Percentiles rank a stretch among this genome's conserved stretches.
phyloP scores from a whole-genome alignment of 2,888 invertebrate genomes.

The Formica aserva region DNA sequence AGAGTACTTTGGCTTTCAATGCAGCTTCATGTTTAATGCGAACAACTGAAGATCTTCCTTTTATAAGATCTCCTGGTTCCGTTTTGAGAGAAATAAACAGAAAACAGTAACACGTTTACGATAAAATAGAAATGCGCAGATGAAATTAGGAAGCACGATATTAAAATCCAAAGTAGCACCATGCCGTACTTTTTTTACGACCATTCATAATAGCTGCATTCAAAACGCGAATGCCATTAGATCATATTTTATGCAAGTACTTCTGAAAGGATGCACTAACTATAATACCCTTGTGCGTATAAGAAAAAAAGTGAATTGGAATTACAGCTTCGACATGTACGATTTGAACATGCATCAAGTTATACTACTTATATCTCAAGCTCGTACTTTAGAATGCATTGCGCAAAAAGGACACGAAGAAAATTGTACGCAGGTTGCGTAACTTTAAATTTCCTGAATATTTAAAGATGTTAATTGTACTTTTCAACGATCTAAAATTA shows the following conservation, averaged over 20 bases:
- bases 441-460: neutral
- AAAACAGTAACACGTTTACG: neutral
- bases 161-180: constrained; percentile 9
- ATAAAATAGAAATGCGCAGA: constrained; percentile 8
- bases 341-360: constrained; percentile 53
- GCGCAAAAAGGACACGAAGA: neutral
- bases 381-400: neutral
- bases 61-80: neutral
- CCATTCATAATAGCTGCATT: constrained; percentile 3
- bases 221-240: constrained; percentile 22
- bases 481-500: neutral
- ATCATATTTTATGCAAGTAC: constrained; percentile 32
- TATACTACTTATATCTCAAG: neutral
- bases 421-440: neutral
- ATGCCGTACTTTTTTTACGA: constrained; percentile 5
- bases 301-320: neutral
- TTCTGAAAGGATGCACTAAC: constrained; percentile 4
- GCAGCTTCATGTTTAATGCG: neutral
- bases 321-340: constrained; percentile 27
- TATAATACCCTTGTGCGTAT: neutral
- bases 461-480: neutral
- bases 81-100: constrained; percentile 10
- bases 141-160: constrained; percentile 30
- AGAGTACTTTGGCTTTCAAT: neutral
- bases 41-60: neutral